Percentiles rank a stretch among this genome's conserved stretches.
These are phyloP conservation scores for Glyphotaelius pellucidus DNA, from an alignment of 2,888 invertebrate species.

Conservation along the genomic window DNA sequence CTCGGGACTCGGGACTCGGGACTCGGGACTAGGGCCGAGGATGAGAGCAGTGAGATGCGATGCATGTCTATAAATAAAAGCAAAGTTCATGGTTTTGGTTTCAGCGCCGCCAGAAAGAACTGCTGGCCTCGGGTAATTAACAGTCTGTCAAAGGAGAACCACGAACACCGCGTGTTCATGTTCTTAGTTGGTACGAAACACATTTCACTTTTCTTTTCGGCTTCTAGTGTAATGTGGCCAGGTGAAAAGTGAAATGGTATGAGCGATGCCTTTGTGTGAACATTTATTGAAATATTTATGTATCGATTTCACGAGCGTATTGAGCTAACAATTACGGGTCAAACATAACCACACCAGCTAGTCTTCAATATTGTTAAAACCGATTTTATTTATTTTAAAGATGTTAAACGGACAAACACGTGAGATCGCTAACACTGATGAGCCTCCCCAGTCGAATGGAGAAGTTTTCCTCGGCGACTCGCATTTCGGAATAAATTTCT, in stretches of 20 bases:
- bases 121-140: neutral
- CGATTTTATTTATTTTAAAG: too few species aligned
- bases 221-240: neutral
- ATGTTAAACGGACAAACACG: too few species aligned
- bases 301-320: neutral
- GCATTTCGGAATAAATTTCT: too few species aligned
- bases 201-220: slow-evolving; percentile 30
- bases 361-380: too few species aligned
- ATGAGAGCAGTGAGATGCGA: neutral
- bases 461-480: too few species aligned
- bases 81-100: neutral
- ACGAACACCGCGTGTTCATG: neutral
- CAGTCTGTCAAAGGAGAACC: slow-evolving; percentile 13
- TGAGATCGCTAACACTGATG: too few species aligned
- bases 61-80: neutral
- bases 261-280: neutral
- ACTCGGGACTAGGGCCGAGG: neutral
- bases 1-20: neutral
- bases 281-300: neutral
- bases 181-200: neutral
- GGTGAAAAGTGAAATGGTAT: slow-evolving; percentile 19
- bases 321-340: neutral
- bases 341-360: neutral
- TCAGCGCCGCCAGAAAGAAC: neutral
- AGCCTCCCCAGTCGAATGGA: too few species aligned